Percentiles rank a stretch among this genome's conserved stretches.
Conservation (phyloP, 2,888 invertebrate species). For the Acrobasis suavella region DNA sequence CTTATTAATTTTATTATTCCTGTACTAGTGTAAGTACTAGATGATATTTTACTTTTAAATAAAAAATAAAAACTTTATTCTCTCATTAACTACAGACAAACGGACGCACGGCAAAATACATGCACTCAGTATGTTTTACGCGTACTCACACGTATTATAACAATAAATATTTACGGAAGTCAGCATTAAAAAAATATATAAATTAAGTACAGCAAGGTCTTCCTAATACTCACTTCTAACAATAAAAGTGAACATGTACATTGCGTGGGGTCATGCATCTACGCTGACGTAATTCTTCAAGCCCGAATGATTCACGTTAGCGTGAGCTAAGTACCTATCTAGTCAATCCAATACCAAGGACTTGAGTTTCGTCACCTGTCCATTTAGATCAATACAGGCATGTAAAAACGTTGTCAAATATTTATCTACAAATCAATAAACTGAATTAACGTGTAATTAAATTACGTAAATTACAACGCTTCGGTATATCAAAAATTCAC, state of each 20-base stretch:
- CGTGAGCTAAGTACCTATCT: not conserved
- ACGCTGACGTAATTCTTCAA: constrained; percentile 9
- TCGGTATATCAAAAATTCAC: no score
- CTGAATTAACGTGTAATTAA: not conserved
- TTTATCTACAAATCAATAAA: not conserved
- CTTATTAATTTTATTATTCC: no score
- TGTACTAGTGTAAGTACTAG: no score
- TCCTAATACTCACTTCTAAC: constrained; percentile 1
- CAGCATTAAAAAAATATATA: not conserved
- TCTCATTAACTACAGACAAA: no score
- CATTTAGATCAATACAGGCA: no score
- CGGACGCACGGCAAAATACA: no score
- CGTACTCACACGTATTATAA: not conserved
- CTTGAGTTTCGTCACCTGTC: not conserved
- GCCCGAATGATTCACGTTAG: constrained; percentile 9
- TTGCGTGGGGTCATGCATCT: constrained; percentile 12
- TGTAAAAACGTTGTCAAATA: not conserved
- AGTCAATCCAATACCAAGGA: not conserved
- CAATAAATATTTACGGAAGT: not conserved
- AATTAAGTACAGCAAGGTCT: constrained; percentile 4
- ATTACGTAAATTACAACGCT: no score
- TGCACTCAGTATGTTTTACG: no score
- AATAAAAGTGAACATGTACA: constrained; percentile 6
- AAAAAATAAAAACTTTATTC: no score
- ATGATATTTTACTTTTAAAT: no score